Base-by-base conservation (phyloP, 1,140 invertebrate species). In the fruit fly (Drosophila melanogaster) region DNA sequence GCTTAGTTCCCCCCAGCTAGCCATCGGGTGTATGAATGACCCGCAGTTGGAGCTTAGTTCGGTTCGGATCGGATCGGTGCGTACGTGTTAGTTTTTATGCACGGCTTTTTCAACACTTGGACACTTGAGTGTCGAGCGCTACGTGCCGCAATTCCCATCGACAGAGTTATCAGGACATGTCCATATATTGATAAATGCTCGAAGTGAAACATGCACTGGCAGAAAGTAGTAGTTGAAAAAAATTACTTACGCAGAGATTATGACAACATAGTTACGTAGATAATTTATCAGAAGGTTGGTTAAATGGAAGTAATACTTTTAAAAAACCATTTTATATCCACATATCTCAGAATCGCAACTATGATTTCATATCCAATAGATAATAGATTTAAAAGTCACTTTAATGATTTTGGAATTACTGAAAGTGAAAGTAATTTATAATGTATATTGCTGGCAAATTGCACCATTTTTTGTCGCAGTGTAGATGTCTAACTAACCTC, bases 181-280 rank as follows among this genome's bases (percentile, higher is more conserved):
- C 76, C 84, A 87, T 87, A 89, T 83, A 89, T 87, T 87, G 84
- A 89, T 87, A 87, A 87, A 87, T 87, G 79, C 84, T 57, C 40
- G 38, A 77, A 77, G 38, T 62, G 57, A 69, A 44, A 37, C n/a
- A n/a, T n/a, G 11, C 74, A 77, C 71, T 5, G 44, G 2, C 1
- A 60, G 56, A 54, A 62, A 37, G 3, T n/a, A 47, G 8, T 26
- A 0, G 22, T 12, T 43, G 3, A 1, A 26, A 26, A 1, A 26
- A 26, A 26, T 26, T 7, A 7, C 24, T 26, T 26, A 26, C 6
- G 3, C 2, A 3, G 19, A 22, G 19, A 26, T 26, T 6, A 26
- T 26, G 1, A 26, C 6, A 6, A 7, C 26, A 30, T 30, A 30
- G 26, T 30, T 30, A 30, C 7, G 7, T 30, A 8, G 26, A 8